Conservation (phyloP, 64 coral and sea anemone species). For the Astreopora myriophthalma region DNA sequence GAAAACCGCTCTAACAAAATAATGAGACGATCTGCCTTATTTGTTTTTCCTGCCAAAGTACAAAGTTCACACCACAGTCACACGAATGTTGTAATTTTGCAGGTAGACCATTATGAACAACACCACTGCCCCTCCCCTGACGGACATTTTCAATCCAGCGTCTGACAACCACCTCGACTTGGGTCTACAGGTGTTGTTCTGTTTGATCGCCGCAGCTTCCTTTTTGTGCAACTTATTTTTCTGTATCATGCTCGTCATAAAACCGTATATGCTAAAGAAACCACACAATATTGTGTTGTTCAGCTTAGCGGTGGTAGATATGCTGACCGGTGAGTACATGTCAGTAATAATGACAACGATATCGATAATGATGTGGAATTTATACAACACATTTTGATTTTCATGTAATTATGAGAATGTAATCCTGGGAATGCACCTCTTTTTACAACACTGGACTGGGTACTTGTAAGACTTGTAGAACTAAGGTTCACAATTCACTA, state of each 20-base stretch:
- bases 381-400: too few relatives aligned
- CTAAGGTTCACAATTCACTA: too few relatives aligned
- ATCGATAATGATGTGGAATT: background rate
- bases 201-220: slow-evolving; percentile 17
- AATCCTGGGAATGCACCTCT: too few relatives aligned
- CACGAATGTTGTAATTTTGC: too few relatives aligned
- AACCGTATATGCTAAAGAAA: slow-evolving; percentile 11
- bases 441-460: too few relatives aligned
- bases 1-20: too few relatives aligned
- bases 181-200: background rate
- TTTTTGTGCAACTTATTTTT: slow-evolving; percentile 23
- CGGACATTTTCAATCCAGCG: background rate
- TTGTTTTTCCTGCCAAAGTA: too few relatives aligned
- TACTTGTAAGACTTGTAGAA: too few relatives aligned
- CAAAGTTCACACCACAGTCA: too few relatives aligned
- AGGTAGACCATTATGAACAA: background rate
- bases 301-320: slow-evolving; percentile 8
- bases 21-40: too few relatives aligned
- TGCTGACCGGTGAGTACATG: slow-evolving; percentile 18
- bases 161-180: background rate
- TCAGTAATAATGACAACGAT: too few relatives aligned
- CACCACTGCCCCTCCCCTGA: background rate
- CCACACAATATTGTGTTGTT: slow-evolving; percentile 40
- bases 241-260: background rate
- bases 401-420: too few relatives aligned